Evolutionary conservation across 2,113 vertebrate genomes (phyloP), one percentile per base, ranked within the genome.

Genomic region (Rhagologus leucostigma): DNA sequence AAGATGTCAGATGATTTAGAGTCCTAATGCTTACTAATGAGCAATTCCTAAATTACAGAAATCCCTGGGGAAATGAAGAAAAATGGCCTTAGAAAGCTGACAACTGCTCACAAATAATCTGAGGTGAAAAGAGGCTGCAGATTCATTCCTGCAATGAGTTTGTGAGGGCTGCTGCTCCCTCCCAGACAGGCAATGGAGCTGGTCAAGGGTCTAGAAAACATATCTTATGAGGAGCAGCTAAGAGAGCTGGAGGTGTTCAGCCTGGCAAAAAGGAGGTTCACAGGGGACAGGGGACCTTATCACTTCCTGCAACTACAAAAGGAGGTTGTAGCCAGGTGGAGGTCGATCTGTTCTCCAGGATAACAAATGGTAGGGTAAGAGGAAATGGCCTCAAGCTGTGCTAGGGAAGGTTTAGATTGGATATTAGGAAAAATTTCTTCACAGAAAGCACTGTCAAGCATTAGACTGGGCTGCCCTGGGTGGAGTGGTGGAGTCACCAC

Each of bases 301-400:
- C 32, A 41, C 30, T 42, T 69, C 37, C n/a, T 75, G 32, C 39
- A 60, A 13, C 11, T 39, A 10, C 35, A 33, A 73, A 46, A 71
- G 33, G 37, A 56, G 26, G 3, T 1, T 37, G 26, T 65, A 47
- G 26, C 2, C 7, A 71, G 35, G 33, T 41, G 33, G 42, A 39
- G 3, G 20, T 47, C 0, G 0, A 23, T 47, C 12, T 50, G 50
- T 76, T 76, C 30, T 84, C 23, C 13, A n/a, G 59, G 16, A 52
- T 47, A 35, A 7, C 27, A 56, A 44, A 19, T 1, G 3, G 33
- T 35, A 46, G 57, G 41, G 35, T 42, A n/a, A 52, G 74, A 62
- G 11, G 42, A 71, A 67, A 52, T 0, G 0, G 26, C 23, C n/a
- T 71, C 46, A 47, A 41, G 14, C 13, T 56, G 14, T 10, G 1